A percentile compares a stretch with the other conserved stretches of the same genome.
phyloP scores from a whole-genome alignment of 2,888 invertebrate species.

The Diarsia dahlii region DNA sequence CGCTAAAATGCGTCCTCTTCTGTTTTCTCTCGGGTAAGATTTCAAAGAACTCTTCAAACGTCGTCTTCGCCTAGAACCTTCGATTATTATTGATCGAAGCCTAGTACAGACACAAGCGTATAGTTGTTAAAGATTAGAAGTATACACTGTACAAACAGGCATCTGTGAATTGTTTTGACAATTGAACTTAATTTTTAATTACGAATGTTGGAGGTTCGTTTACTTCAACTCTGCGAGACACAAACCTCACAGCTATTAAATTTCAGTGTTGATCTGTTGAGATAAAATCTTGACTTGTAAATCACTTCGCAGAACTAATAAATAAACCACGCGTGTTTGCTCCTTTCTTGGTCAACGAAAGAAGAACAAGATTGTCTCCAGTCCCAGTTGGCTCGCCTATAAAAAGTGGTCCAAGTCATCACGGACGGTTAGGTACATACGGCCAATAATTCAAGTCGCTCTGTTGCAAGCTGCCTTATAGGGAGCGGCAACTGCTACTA shows the following conservation, averaged over 20 bases:
- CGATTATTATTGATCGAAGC: no score
- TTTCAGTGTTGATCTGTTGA: not conserved
- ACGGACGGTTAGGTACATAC: constrained; percentile 43
- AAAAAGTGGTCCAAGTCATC: constrained; percentile 63
- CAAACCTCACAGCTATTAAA: constrained; percentile 28
- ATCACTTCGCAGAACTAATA: constrained; percentile 50
- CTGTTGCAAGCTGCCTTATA: constrained; percentile 84
- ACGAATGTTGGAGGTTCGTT: not conserved
- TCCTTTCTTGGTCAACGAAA: constrained; percentile 44
- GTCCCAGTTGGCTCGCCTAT: constrained; percentile 39
- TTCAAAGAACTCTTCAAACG: constrained; percentile 24
- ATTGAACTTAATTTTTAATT: constrained; percentile 2
- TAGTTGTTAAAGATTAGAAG: not conserved
- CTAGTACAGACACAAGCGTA: constrained; percentile 1
- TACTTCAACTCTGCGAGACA: not conserved
- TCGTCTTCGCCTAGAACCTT: not conserved
- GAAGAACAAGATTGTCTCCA: constrained; percentile 55
- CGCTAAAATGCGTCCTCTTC: constrained; percentile 95
- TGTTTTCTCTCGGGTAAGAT: constrained; percentile 94
- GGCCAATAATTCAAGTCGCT: constrained; percentile 57
- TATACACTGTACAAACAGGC: not conserved
- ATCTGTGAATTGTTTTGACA: not conserved
- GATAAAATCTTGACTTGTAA: constrained; percentile 35
- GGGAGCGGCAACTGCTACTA: constrained; percentile 72
- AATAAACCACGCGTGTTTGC: constrained; percentile 44